phyloP scores from a whole-genome alignment of 2,797 vertebrate genomes.

The Chrysocyon brachyurus region DNA sequence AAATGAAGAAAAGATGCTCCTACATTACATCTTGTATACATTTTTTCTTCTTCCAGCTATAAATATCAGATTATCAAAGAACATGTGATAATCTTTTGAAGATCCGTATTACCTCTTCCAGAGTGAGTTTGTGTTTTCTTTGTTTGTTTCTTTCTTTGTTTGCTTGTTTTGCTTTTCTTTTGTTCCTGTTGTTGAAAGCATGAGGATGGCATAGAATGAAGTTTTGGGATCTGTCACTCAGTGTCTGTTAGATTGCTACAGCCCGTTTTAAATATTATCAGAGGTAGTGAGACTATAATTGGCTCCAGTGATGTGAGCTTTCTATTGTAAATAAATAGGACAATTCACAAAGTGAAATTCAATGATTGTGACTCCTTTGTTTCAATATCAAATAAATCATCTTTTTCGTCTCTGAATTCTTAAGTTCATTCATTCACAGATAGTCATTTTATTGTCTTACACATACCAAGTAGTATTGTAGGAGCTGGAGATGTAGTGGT shows the following conservation, averaged over 20 bases:
- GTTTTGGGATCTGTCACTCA: neutral
- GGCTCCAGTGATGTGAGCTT: neutral
- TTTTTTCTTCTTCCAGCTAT: neutral
- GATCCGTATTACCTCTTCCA: neutral
- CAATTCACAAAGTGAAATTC: neutral
- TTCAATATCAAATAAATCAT: conserved; percentile 9
- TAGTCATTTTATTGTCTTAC: neutral
- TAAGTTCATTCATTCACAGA: neutral
- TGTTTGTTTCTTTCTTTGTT: neutral
- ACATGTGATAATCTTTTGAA: neutral
- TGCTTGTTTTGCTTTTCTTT: neutral
- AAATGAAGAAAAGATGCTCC: neutral
- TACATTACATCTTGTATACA: neutral
- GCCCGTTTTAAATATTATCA: conserved; percentile 13
- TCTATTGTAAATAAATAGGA: neutral
- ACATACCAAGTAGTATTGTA: neutral
- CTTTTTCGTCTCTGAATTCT: neutral
- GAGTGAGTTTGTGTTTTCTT: neutral
- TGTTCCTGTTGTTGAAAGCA: neutral
- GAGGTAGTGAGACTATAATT: neutral
- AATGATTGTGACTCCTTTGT: neutral
- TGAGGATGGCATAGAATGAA: neutral
- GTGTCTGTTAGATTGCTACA: neutral
- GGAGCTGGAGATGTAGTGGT: neutral
- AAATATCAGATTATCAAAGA: conserved; percentile 1